phyloP scores from a whole-genome alignment of 1,140 invertebrate genomes.

The Trichonephila clavipes region DNA sequence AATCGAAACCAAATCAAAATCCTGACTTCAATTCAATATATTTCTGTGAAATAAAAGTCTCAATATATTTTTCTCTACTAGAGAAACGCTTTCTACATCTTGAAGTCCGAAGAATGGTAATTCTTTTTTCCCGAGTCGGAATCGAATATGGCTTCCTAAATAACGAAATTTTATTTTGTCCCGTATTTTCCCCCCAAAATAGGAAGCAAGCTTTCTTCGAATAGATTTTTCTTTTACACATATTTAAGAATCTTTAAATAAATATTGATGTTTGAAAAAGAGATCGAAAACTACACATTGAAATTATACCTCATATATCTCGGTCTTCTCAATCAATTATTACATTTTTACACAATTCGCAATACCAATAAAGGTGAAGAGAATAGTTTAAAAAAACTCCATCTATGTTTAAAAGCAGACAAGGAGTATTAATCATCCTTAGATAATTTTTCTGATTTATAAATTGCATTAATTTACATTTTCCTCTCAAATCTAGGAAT shows the following conservation, averaged over 20 bases:
- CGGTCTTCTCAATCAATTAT: no score
- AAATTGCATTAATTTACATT: no score
- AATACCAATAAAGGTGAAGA: no score
- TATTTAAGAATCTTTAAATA: not conserved
- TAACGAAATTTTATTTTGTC: not conserved
- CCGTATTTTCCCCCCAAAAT: not conserved
- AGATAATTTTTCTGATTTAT: no score
- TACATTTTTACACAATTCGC: no score
- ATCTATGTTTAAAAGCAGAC: no score
- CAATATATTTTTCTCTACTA: not conserved
- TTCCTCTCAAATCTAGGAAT: no score
- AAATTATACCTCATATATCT: no score
- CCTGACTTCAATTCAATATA: not conserved
- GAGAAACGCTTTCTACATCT: not conserved
- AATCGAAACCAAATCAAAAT: not conserved
- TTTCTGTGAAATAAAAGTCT: not conserved
- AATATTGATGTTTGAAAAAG: no score
- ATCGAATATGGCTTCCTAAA: not conserved
- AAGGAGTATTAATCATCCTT: no score
- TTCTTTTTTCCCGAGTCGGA: not conserved
- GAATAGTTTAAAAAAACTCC: no score
- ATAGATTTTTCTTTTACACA: not conserved
- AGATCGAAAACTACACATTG: no score
- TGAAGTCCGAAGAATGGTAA: not conserved
- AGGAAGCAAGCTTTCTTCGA: not conserved